Conservation (phyloP, 2,113 vertebrate genomes). For the Ammodytes dubius region DNA sequence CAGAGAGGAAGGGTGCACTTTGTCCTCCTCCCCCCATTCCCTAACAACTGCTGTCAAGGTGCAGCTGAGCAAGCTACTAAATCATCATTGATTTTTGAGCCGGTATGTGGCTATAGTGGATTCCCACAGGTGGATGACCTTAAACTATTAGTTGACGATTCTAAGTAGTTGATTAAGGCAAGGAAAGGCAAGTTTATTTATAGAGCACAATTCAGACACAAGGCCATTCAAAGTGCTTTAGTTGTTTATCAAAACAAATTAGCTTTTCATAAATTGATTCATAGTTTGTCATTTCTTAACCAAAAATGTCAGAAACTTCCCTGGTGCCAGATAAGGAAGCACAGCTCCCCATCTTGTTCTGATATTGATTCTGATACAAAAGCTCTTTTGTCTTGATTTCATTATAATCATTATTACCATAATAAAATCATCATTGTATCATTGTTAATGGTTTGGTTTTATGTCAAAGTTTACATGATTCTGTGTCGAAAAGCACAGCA, state of each 20-base stretch:
- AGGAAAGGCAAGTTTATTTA: not conserved
- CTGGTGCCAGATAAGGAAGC: not conserved
- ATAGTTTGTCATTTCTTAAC: not conserved
- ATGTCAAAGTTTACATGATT: too few species aligned
- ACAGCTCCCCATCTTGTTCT: too few species aligned
- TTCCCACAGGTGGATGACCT: not conserved
- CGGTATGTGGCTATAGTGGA: not conserved
- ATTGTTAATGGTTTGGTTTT: too few species aligned
- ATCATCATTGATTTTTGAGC: constrained; percentile 24
- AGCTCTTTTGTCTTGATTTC: too few species aligned
- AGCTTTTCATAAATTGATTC: not conserved
- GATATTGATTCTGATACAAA: too few species aligned
- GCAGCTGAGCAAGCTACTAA: constrained; percentile 13
- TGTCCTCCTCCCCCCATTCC: not conserved
- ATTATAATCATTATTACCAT: too few species aligned
- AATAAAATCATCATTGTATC: too few species aligned
- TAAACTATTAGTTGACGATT: not conserved
- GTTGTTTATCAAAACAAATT: too few species aligned
- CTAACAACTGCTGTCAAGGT: constrained; percentile 21
- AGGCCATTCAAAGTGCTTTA: too few species aligned
- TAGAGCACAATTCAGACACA: too few species aligned
- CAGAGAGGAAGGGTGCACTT: not conserved
- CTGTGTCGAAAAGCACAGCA: too few species aligned
- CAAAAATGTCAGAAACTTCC: not conserved
- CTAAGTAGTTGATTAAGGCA: not conserved